Percentiles rank a stretch among this genome's conserved stretches.
These are phyloP conservation scores for Oopsacas minuta DNA, from an alignment of 37 sponge, comb jelly and placozoan genomes.

Conservation along the genomic window DNA sequence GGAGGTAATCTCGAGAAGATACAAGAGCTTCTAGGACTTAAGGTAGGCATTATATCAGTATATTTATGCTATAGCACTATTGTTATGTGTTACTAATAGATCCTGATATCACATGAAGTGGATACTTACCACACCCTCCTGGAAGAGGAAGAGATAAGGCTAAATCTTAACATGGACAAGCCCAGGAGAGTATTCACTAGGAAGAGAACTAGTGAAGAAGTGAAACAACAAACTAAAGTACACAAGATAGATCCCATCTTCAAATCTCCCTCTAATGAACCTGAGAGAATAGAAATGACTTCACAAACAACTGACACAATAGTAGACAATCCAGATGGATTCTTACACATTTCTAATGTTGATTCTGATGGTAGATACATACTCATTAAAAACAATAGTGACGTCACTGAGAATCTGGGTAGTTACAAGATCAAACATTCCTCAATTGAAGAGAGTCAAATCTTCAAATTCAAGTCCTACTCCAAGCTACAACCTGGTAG, in stretches of 20 bases:
- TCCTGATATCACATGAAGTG: background rate
- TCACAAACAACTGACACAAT: background rate
- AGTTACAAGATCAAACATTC: constrained; percentile 3
- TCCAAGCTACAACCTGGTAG: background rate
- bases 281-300: background rate
- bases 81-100: background rate
- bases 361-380: background rate
- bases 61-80: background rate
- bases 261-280: constrained; percentile 4
- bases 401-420: constrained; percentile 5
- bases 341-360: constrained; percentile 8
- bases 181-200: background rate
- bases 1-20: background rate
- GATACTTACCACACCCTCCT: background rate
- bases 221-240: background rate
- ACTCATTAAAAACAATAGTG: background rate
- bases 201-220: background rate
- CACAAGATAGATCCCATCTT: background rate
- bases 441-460: background rate
- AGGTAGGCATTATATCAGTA: background rate
- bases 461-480: constrained; percentile 17
- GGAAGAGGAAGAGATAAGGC: constrained; percentile 2
- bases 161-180: constrained; percentile 9
- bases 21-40: background rate
- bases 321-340: background rate